These are phyloP conservation scores for Synanthedon tipuliformis DNA, from an alignment of 2,888 invertebrate species.

Conservation along the genomic window DNA sequence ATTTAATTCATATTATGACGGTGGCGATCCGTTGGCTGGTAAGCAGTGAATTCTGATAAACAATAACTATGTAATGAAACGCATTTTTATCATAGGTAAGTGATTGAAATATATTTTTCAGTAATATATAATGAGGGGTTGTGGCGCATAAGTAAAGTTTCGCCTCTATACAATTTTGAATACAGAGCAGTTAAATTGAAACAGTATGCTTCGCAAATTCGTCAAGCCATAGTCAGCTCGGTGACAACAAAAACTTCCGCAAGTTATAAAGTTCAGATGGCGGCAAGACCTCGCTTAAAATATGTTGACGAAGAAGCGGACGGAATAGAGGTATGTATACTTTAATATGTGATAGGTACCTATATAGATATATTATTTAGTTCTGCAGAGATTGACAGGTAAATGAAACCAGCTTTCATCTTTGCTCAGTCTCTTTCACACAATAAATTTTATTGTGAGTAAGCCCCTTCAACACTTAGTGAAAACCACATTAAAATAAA, in stretches of 20 bases:
- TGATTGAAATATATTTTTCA: slow-evolving; percentile 12
- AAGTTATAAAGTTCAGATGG: slow-evolving; percentile 40
- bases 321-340: slow-evolving; percentile 38
- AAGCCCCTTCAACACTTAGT: no score
- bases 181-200: slow-evolving; percentile 45
- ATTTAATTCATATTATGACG: neutral
- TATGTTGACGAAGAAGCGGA: slow-evolving; percentile 47
- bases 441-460: no score
- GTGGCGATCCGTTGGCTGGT: neutral
- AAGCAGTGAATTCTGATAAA: neutral
- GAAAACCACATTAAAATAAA: no score
- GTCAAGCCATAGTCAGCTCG: slow-evolving; percentile 38
- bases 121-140: slow-evolving; percentile 52
- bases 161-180: slow-evolving; percentile 46
- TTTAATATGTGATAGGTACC: neutral
- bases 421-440: no score
- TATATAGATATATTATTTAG: neutral
- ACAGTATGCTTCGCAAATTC: slow-evolving; percentile 51
- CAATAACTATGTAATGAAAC: neutral
- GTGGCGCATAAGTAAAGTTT: slow-evolving; percentile 48
- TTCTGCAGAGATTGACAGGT: no score
- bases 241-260: slow-evolving; percentile 25
- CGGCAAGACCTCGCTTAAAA: slow-evolving; percentile 38
- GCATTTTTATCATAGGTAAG: neutral
- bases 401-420: no score